A percentile compares a stretch with the other conserved stretches of the same genome.
Conservation (phyloP, 2,113 vertebrate genomes). For the Emydocephalus ijimae region DNA sequence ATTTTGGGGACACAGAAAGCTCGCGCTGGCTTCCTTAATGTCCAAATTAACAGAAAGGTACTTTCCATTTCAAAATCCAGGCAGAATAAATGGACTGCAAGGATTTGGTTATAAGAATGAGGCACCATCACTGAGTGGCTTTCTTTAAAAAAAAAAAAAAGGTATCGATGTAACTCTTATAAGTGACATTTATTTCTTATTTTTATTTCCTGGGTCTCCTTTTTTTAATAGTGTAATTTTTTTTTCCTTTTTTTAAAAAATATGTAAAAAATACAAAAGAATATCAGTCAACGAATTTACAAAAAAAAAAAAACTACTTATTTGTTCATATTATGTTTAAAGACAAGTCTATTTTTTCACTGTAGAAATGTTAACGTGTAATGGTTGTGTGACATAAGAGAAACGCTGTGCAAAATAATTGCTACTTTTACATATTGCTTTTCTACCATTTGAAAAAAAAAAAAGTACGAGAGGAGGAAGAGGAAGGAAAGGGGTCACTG, state of each 20-base stretch:
- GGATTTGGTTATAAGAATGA: background rate
- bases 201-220: constrained; percentile 48
- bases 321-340: constrained; percentile 90
- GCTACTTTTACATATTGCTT: constrained; percentile 56
- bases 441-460: constrained; percentile 54
- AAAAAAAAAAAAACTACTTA: constrained; percentile 72
- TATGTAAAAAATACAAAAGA: constrained; percentile 53
- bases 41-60: background rate
- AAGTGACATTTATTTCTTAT: constrained; percentile 65
- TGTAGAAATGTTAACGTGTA: constrained; percentile 79
- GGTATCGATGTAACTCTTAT: constrained; percentile 64
- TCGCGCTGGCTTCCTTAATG: background rate
- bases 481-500: constrained; percentile 36
- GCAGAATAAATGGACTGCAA: background rate
- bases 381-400: constrained; percentile 58
- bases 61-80: too few species aligned
- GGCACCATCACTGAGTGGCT: constrained; percentile 53
- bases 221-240: constrained; percentile 69
- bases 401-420: constrained; percentile 45
- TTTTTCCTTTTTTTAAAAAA: constrained; percentile 60
- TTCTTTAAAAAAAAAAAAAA: constrained; percentile 54
- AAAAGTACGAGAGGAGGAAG: background rate
- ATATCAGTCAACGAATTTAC: constrained; percentile 62
- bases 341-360: constrained; percentile 98
- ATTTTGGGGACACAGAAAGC: background rate